Evolutionary conservation across 2,113 vertebrate genomes (phyloP), one percentile per base, ranked within the genome.

Genomic region (Thomomys bottae): DNA sequence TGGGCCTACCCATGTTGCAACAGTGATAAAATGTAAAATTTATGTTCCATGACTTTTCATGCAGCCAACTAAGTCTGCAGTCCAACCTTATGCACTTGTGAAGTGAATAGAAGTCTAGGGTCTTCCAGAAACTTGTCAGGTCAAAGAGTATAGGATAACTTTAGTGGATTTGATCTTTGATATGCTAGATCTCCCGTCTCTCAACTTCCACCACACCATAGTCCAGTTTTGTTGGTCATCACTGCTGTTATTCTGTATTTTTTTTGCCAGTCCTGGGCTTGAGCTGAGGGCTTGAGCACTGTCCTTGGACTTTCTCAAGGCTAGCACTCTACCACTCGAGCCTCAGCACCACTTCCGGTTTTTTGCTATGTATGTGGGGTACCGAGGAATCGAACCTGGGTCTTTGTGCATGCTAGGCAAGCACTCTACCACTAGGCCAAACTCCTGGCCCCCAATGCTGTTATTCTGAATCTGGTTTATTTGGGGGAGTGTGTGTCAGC

Each of bases 21-120:
- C 49, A 54, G 49, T 24, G 79, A 64, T 42, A 82, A 89, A 94
- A 88, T 61, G 6, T 82, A 72, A 42, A 83, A 57, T 86, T 89
- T 76, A 79, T 64, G 68, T 90, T 77, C 77, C 5, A 10, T 84
- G 42, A 64, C 71, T 82, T 26, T 71, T 73, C 21, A 3, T 76
- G 71, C 42, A 91, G 11, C 42, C 84, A 32, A 76, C 30, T 26
- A 64, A 87, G 42, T 75, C 49, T 88, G 34, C 28, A 34, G 57
- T 71, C 59, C 66, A 28, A 70, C 23, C 11, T 78, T 66, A 57
- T 40, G 92, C 77, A 71, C 20, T 6, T 23, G n/a, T 36, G 8
- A 68, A n/a, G 67, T 45, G 23, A 28, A 23, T 1, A 59, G n/a
- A 66, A 34, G 18, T 8, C 40, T 32, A 30, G 38, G 5, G 11